phyloP scores from a whole-genome alignment of 2,888 invertebrate genomes.

The Oligia fasciuncula region DNA sequence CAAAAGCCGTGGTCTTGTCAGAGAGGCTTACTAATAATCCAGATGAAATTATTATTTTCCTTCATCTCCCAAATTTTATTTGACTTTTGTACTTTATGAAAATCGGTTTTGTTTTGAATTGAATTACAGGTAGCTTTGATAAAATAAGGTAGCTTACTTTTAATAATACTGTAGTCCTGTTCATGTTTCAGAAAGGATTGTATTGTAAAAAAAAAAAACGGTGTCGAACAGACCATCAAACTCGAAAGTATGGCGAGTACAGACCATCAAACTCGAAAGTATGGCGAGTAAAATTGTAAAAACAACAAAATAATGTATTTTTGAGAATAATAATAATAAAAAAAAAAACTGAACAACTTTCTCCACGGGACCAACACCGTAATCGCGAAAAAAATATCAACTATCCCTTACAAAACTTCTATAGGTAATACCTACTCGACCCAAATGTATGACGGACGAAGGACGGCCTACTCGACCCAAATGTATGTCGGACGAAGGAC shows the following conservation, averaged over 20 bases:
- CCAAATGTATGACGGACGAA: too few species aligned
- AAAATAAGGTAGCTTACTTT: background rate
- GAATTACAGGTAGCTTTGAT: background rate
- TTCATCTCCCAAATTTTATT: conserved; percentile 21
- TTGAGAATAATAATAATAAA: too few species aligned
- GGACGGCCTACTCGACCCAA: too few species aligned
- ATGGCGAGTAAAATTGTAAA: too few species aligned
- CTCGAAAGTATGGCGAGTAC: too few species aligned
- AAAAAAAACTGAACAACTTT: background rate
- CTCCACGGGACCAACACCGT: too few species aligned
- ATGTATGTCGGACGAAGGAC: too few species aligned
- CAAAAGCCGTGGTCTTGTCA: conserved; percentile 25
- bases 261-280: background rate
- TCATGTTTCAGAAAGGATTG: background rate
- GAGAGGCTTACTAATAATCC: conserved; percentile 28
- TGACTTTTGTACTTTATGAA: conserved; percentile 17
- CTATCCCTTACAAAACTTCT: too few species aligned
- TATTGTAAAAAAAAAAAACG: too few species aligned
- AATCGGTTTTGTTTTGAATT: conserved; percentile 11
- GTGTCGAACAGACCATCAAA: background rate
- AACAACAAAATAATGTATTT: too few species aligned
- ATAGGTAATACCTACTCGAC: too few species aligned
- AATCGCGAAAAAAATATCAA: too few species aligned
- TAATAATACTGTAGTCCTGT: background rate
- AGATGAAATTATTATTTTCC: conserved; percentile 33